A percentile compares a stretch with the other conserved stretches of the same genome.
phyloP scores from a whole-genome alignment of 2,888 invertebrate genomes.

The Caenorhabditis sp. region DNA sequence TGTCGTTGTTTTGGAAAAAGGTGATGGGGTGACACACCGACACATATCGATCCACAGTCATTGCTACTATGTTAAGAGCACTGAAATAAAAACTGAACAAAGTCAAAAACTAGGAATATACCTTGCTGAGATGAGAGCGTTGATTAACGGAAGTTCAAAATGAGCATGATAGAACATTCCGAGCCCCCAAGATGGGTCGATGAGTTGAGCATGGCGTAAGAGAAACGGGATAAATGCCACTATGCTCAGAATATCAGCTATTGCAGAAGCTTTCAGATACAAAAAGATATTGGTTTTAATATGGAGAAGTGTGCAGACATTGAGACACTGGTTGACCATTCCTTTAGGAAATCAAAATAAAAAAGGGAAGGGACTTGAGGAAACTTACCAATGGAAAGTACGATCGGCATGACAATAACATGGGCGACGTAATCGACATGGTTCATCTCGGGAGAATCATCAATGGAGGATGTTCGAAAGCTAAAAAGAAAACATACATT shows the following conservation, averaged over 20 bases:
- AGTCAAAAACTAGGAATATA: too few relatives aligned
- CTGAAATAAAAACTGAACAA: conserved; percentile 79
- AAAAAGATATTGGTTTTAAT: conserved; percentile 75
- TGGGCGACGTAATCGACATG: conserved; percentile 79
- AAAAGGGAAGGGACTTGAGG: neutral
- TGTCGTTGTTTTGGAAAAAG: conserved; percentile 81
- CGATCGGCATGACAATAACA: conserved; percentile 77
- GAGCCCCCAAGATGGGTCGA: conserved; percentile 84
- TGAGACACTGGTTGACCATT: conserved; percentile 82
- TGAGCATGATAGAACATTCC: conserved; percentile 86
- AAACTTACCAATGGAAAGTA: conserved; percentile 73
- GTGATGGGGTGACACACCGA: conserved; percentile 84
- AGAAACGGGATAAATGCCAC: conserved; percentile 86
- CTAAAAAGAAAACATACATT: too few relatives aligned
- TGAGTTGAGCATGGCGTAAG: conserved; percentile 74
- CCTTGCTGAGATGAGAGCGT: conserved; percentile 84
- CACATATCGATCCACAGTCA: conserved; percentile 85
- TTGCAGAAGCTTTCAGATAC: conserved; percentile 87
- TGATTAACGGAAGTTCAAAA: conserved; percentile 84
- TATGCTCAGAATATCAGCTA: conserved; percentile 89
- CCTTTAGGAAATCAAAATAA: too few relatives aligned
- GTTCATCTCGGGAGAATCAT: conserved; percentile 65
- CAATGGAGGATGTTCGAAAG: conserved; percentile 44
- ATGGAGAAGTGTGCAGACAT: conserved; percentile 82
- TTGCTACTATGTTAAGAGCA: conserved; percentile 85